Conservation (phyloP, 2,797 vertebrate species). For the Avahi laniger region DNA sequence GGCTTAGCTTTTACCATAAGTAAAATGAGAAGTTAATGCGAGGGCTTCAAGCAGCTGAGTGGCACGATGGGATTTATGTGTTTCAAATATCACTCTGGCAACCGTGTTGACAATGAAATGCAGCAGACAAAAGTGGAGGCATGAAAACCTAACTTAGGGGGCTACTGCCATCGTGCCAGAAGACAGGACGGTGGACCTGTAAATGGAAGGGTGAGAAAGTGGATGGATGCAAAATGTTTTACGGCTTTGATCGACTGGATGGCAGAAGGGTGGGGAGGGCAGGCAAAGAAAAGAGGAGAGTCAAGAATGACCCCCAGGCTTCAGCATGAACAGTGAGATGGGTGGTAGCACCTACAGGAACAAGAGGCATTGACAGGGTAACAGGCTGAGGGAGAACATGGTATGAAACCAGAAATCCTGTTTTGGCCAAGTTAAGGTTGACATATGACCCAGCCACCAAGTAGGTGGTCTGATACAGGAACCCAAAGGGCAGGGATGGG, state of each 20-base stretch:
- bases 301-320: background rate
- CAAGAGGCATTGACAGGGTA: background rate
- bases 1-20: background rate
- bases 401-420: background rate
- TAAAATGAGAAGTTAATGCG: background rate
- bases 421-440: background rate
- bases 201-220: background rate
- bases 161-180: background rate
- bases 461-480: background rate
- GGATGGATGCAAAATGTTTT: background rate
- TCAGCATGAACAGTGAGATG: background rate
- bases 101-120: background rate
- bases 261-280: background rate
- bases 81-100: background rate
- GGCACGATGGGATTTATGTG: background rate
- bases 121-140: background rate
- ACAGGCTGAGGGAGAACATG: background rate
- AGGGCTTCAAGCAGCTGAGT: background rate
- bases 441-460: background rate
- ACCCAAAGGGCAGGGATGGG: background rate
- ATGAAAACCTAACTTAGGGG: background rate
- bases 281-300: background rate
- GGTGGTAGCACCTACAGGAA: background rate
- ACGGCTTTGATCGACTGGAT: fast-evolving
- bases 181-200: background rate